Evolutionary conservation across 2,888 invertebrate species (phyloP).

Genomic region (Mechanitis messenoides): DNA sequence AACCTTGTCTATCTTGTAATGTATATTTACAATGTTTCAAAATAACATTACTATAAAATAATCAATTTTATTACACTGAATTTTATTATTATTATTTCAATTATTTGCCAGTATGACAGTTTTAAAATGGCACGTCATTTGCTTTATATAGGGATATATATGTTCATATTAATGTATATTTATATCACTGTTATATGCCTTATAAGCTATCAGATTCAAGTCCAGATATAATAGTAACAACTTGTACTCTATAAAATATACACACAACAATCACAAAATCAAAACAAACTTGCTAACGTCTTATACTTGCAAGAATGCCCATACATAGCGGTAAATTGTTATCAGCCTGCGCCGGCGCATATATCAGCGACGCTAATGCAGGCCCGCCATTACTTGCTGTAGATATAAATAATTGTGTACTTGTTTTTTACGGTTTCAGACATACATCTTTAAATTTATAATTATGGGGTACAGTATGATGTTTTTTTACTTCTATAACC

Average conservation of each 20-base stretch:
- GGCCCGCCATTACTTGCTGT: slow-evolving; percentile 15
- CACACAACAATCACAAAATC: background rate
- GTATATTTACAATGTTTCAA: slow-evolving; percentile 8
- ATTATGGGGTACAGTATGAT: background rate
- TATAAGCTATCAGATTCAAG: too few species aligned
- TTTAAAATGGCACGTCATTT: background rate
- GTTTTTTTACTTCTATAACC: too few species aligned
- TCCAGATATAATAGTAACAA: background rate
- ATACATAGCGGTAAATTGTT: slow-evolving; percentile 21
- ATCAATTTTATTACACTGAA: background rate
- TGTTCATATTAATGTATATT: too few species aligned
- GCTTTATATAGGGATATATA: too few species aligned
- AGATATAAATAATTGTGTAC: slow-evolving; percentile 5
- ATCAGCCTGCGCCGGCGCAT: slow-evolving; percentile 17
- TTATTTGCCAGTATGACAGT: slow-evolving; percentile 4
- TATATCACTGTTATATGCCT: too few species aligned
- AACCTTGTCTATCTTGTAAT: slow-evolving; percentile 16
- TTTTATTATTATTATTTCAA: background rate
- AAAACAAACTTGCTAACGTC: slow-evolving; percentile 1
- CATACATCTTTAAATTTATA: background rate
- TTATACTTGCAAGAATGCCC: slow-evolving; percentile 10
- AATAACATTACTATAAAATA: background rate
- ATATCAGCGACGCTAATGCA: slow-evolving; percentile 16
- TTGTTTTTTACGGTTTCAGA: slow-evolving; percentile 1
- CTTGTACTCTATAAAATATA: background rate